Evolutionary conservation across 2,113 vertebrate species (phyloP).

Genomic region (Pipra filicauda): DNA sequence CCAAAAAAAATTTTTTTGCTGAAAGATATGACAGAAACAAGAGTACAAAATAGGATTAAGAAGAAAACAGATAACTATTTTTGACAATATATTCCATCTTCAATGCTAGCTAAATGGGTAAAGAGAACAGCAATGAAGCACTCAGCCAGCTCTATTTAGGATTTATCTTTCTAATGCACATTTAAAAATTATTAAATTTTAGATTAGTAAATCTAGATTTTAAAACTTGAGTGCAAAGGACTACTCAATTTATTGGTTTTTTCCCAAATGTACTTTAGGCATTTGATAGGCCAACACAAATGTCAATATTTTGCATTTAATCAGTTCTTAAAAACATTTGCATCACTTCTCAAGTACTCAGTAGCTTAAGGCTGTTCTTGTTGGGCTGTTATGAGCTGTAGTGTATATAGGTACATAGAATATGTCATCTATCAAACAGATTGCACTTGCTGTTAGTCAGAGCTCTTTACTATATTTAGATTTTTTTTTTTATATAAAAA

Average conservation of each 20-base stretch:
- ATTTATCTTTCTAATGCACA: background rate
- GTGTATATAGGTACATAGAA: background rate
- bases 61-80: background rate
- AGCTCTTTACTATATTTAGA: background rate
- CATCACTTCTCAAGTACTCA: conserved; percentile 3
- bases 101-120: background rate
- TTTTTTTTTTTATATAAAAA: background rate
- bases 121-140: background rate
- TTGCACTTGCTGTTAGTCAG: conserved; percentile 34
- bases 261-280: background rate
- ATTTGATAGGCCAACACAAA: background rate
- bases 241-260: background rate
- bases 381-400: background rate
- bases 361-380: background rate
- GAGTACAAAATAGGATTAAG: background rate
- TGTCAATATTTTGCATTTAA: conserved; percentile 1
- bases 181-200: background rate
- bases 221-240: background rate
- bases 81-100: background rate
- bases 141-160: background rate
- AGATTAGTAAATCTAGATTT: background rate
- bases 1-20: background rate
- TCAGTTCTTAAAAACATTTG: background rate
- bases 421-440: background rate
- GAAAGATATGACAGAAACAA: background rate